Conservation (phyloP, 2,888 invertebrate genomes). For the Chloroclystis v-ata region DNA sequence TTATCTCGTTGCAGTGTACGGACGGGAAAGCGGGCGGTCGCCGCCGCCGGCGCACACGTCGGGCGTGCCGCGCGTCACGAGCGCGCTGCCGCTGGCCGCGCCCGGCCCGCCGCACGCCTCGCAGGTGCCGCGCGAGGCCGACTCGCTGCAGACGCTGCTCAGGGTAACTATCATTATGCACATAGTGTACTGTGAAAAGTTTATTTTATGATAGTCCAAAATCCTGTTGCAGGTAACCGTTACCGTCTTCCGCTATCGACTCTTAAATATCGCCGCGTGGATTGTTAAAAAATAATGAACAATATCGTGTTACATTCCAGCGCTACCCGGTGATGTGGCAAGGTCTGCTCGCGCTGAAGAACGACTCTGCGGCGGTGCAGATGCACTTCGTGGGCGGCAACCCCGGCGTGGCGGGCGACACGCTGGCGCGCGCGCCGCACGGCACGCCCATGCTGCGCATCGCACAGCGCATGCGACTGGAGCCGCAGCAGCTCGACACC, state of each 20-base stretch:
- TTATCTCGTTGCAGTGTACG: constrained; percentile 33
- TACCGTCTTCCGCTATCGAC: too few species aligned
- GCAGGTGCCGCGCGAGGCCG: constrained; percentile 89
- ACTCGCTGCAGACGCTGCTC: constrained; percentile 87
- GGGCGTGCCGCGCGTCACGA: constrained; percentile 34
- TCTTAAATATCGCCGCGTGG: too few species aligned
- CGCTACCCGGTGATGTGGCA: constrained; percentile 99
- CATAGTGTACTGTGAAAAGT: too few species aligned
- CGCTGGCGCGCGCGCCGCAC: constrained; percentile 91
- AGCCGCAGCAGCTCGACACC: constrained; percentile 96
- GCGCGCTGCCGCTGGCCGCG: constrained; percentile 50
- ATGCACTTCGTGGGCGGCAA: constrained; percentile 99
- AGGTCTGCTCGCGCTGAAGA: constrained; percentile 95
- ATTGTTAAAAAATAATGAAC: too few species aligned
- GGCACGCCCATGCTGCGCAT: constrained; percentile 92
- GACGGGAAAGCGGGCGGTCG: constrained; percentile 29
- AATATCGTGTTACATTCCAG: constrained; percentile 65
- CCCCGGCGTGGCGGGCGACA: constrained; percentile 90
- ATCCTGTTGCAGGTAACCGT: too few species aligned
- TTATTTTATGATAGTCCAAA: too few species aligned
- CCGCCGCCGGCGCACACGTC: constrained; percentile 44
- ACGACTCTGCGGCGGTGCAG: constrained; percentile 97
- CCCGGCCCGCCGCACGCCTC: constrained; percentile 83
- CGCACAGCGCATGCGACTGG: constrained; percentile 97
- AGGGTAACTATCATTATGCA: neutral